phyloP scores from a whole-genome alignment of 2,888 invertebrate genomes.

The Dasypolia templi region DNA sequence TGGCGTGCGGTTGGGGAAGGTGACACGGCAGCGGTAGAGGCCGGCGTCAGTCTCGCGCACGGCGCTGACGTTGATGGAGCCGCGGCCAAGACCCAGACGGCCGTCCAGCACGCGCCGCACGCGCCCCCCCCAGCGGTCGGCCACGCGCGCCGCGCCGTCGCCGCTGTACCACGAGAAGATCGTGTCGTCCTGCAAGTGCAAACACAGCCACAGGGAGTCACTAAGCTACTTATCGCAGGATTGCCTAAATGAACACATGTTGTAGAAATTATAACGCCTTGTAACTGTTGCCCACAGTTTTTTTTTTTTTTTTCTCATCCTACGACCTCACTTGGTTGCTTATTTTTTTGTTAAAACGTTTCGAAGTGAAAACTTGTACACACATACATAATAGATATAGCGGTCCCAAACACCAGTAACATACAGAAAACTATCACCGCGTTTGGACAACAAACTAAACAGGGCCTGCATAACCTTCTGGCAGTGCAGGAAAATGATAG shows the following conservation, averaged over 20 bases:
- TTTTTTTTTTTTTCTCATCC: too few relatives aligned
- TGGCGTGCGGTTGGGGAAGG: constrained; percentile 97
- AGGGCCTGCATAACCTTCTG: too few relatives aligned
- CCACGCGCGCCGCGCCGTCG: constrained; percentile 92
- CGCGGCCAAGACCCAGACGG: constrained; percentile 88
- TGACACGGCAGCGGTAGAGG: constrained; percentile 97
- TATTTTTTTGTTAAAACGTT: too few relatives aligned
- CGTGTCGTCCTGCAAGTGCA: constrained; percentile 92
- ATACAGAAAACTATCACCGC: too few relatives aligned
- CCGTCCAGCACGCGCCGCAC: constrained; percentile 91
- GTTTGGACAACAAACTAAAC: too few relatives aligned
- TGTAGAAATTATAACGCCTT: not conserved
- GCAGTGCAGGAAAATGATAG: too few relatives aligned
- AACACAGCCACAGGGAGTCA: not conserved
- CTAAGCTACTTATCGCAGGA: not conserved
- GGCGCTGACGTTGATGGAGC: constrained; percentile 95
- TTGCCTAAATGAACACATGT: not conserved
- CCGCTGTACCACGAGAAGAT: constrained; percentile 96
- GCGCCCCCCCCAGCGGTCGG: constrained; percentile 94
- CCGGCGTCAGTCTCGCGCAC: constrained; percentile 97
- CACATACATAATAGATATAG: too few relatives aligned
- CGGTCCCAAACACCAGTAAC: too few relatives aligned
- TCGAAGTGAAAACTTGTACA: too few relatives aligned
- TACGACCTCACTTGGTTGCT: too few relatives aligned
- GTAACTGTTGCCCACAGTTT: not conserved